phyloP scores from a whole-genome alignment of 2,888 invertebrate species.

The Helicoverpa assulta region DNA sequence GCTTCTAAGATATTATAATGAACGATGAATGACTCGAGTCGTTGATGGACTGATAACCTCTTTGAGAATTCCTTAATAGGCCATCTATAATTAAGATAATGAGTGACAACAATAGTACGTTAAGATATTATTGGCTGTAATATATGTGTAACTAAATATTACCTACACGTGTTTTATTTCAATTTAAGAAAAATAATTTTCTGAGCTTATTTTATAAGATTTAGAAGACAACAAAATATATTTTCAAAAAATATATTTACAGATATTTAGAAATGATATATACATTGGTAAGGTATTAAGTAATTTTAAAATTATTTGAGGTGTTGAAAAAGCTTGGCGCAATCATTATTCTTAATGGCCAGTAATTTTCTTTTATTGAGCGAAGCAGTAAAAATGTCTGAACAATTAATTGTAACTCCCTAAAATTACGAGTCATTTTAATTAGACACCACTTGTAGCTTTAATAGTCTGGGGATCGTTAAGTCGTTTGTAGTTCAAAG shows the following conservation, averaged over 20 bases:
- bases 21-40: not conserved
- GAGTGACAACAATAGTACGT: not conserved
- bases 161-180: not conserved
- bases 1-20: not conserved
- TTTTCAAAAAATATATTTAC: too few relatives aligned
- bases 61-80: not conserved
- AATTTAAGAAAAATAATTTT: not conserved
- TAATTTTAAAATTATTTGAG: not conserved
- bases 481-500: constrained; percentile 23
- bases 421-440: constrained; percentile 54
- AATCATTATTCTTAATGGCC: constrained; percentile 26
- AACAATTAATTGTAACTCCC: constrained; percentile 51
- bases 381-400: constrained; percentile 41
- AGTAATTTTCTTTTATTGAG: constrained; percentile 43
- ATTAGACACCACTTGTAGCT: constrained; percentile 56
- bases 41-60: constrained; percentile 30
- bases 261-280: too few relatives aligned
- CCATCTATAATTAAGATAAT: constrained; percentile 6
- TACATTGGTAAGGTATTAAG: too few relatives aligned
- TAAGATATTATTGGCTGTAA: not conserved
- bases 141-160: not conserved
- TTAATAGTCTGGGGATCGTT: constrained; percentile 30
- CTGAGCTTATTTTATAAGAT: not conserved
- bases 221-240: not conserved
- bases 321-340: not conserved